A percentile compares a stretch with the other conserved stretches of the same genome.
phyloP scores from a whole-genome alignment of 1,140 invertebrate genomes.

The Holcopasites calliopsidis region DNA sequence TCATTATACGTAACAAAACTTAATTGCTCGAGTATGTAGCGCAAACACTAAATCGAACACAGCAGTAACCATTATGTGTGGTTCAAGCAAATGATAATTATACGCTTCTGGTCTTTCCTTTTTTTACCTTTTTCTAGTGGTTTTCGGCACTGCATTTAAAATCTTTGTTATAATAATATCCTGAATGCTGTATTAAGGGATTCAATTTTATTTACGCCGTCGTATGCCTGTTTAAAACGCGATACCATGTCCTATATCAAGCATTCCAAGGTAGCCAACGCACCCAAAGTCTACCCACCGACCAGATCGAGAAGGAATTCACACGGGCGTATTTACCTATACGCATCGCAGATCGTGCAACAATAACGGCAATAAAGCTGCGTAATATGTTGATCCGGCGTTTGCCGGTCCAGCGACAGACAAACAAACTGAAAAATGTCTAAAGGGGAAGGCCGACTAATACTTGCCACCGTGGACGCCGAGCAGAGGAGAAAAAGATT shows the following conservation, averaged over 20 bases:
- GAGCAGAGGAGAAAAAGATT: background rate
- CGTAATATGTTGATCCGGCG: conserved; percentile 21
- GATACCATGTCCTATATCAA: too few relatives aligned
- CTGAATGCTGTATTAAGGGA: too few relatives aligned
- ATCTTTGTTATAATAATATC: too few relatives aligned
- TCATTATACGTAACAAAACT: background rate
- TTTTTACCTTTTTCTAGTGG: too few relatives aligned
- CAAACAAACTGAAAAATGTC: conserved; percentile 17
- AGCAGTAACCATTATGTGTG: too few relatives aligned
- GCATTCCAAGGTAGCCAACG: too few relatives aligned
- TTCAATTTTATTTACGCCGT: too few relatives aligned
- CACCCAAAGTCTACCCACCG: too few relatives aligned
- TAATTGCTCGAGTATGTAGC: background rate
- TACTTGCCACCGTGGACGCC: conserved; percentile 25
- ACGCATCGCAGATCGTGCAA: background rate
- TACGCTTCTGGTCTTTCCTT: too few relatives aligned
- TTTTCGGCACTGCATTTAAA: too few relatives aligned
- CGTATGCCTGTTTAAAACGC: too few relatives aligned
- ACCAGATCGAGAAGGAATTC: background rate
- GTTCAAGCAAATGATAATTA: too few relatives aligned
- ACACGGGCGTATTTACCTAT: background rate
- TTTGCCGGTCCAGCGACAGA: background rate
- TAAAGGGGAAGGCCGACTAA: conserved; percentile 17
- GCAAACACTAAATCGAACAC: background rate
- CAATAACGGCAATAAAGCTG: background rate